Evolutionary conservation across 92 coral and sea anemone genomes (phyloP).

Genomic region (Plumapathes pennacea): DNA sequence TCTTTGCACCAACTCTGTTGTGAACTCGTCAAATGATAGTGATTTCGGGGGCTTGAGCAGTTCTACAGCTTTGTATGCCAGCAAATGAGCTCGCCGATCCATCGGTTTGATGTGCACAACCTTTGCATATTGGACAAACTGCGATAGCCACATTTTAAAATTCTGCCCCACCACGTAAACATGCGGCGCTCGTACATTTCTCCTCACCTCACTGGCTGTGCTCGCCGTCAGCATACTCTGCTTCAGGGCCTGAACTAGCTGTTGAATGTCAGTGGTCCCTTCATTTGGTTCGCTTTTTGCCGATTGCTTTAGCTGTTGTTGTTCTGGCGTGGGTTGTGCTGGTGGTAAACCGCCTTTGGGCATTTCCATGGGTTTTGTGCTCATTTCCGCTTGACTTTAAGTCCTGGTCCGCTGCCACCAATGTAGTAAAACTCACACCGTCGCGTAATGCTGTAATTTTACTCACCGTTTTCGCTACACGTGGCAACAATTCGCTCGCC

Average conservation of each 20-base stretch:
- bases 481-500: no score
- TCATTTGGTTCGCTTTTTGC: neutral
- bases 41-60: conserved; percentile 18
- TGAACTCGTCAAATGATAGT: conserved; percentile 36
- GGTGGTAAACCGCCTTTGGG: conserved; percentile 1
- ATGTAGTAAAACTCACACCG: conserved; percentile 17
- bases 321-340: neutral
- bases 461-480: no score
- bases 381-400: neutral
- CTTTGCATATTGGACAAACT: conserved; percentile 35
- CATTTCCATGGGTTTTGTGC: neutral
- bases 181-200: conserved; percentile 16
- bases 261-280: conserved; percentile 1
- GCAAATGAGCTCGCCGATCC: conserved; percentile 9
- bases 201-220: neutral
- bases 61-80: conserved; percentile 51
- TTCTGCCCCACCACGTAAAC: conserved; percentile 25
- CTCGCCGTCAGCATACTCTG: conserved; percentile 3
- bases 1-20: conserved; percentile 2
- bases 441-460: no score
- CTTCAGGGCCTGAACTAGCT: conserved; percentile 17
- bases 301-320: neutral
- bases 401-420: conserved; percentile 42
- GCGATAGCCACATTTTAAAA: conserved; percentile 52
- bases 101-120: conserved; percentile 11